Percentiles rank a stretch among this genome's conserved stretches.
Conservation (phyloP, 1,140 invertebrate genomes). For the Euwallacea fornicatus region DNA sequence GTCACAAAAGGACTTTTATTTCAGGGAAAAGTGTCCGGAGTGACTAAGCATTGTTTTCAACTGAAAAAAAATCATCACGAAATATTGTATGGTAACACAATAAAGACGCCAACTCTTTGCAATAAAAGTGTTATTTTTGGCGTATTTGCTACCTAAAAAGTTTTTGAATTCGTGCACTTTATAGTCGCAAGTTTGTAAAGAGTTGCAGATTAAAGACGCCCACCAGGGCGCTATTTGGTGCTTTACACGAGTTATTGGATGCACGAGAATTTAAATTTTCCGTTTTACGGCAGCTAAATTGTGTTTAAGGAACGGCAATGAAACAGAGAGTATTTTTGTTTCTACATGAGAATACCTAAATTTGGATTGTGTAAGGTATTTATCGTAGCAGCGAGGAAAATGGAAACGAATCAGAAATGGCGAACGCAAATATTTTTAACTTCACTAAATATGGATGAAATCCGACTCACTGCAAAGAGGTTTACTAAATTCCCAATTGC, state of each 20-base stretch:
- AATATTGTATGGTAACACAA: slow-evolving; percentile 3
- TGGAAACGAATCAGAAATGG: too few relatives aligned
- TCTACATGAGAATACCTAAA: too few relatives aligned
- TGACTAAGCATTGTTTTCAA: not conserved
- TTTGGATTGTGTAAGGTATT: too few relatives aligned
- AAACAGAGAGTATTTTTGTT: not conserved
- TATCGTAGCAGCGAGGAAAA: too few relatives aligned
- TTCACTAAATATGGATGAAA: too few relatives aligned
- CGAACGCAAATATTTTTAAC: too few relatives aligned
- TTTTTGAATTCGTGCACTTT: slow-evolving; percentile 1
- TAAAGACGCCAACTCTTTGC: slow-evolving; percentile 8
- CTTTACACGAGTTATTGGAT: not conserved
- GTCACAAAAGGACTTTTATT: slow-evolving; percentile 2
- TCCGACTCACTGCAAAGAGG: too few relatives aligned
- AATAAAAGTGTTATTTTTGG: slow-evolving; percentile 12
- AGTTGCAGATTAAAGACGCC: slow-evolving; percentile 3
- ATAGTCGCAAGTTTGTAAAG: not conserved
- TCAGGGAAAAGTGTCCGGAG: not conserved
- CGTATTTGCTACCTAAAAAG: not conserved
- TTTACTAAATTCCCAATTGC: too few relatives aligned
- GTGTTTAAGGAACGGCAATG: not conserved
- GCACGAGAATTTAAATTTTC: not conserved
- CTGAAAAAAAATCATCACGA: not conserved
- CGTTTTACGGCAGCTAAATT: not conserved
- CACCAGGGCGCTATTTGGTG: slow-evolving; percentile 2